Base-by-base conservation (phyloP, 2,888 invertebrate species). In the Bimastos eiseni region DNA sequence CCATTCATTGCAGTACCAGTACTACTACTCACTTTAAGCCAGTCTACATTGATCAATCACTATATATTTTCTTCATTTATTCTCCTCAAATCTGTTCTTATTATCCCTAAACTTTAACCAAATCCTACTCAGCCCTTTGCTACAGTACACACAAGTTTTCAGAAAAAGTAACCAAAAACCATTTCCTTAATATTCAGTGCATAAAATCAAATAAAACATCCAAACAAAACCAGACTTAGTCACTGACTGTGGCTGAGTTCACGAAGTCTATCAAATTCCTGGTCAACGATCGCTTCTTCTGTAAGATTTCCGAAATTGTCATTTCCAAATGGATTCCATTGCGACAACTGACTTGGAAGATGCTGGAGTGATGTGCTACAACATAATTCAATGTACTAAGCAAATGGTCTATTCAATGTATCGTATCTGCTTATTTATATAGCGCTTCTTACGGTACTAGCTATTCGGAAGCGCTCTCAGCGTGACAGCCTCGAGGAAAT, bases 291-390 rank as follows among this genome's bases (percentile, higher is more conserved):
- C 24, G 86, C 34, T 34, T 86, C 86, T 37, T 86, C 86, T 21
- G 86, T 86, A 4, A 86, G 37, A 36, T 37, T 86, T 34, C 37
- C 86, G 36, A 86, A 86, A 86, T 86, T 86, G 36, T 86, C 86
- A 86, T 33, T 86, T 17, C 86, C 86, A 86, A 86, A 86, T 36
- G 86, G 86, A 37, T 86, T 86, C 37, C 36, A 86, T 24, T 37
- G 36, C 24, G 86, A 86, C 24, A 86, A 17, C 34, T 86, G 86
- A 34, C 86, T 86, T 36, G 86, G 86, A 34, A 86, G 86, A 86
- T 86, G 86, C 36, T 86, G 86, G n/a, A 86, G 86, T 36, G 86
- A 86, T 34, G 34, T 86, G 86, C 86, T 86, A 36, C 86, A 86
- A 86, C 30, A 21, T 8, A 86, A 86, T 36, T 34, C 19, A 34